Evolutionary conservation across 1,140 invertebrate genomes (phyloP), one percentile per base, ranked within the genome.

Genomic region (Penaeus chinensis): DNA sequence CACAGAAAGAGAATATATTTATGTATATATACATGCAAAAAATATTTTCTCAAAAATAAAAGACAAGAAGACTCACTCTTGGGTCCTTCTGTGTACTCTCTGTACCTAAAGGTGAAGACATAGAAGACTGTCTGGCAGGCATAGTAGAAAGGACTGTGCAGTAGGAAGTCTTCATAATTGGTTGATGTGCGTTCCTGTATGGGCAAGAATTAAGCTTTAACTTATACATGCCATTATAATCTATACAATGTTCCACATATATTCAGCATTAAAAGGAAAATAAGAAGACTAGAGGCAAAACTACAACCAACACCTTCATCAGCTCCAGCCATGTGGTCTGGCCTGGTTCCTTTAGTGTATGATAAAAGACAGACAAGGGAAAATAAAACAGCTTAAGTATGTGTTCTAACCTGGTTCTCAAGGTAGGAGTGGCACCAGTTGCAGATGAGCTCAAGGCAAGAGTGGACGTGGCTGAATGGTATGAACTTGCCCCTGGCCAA

Each of bases 111-210:
- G 1, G 96, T 95, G 84, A 99, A 95, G 5, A 98, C 93, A 92
- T 98, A 98, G 92, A 99, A 98, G 60, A 98, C 93, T 0, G 96
- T 95, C 92, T 99, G 97, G 91, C 97, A 98, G 19, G 98, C 94
- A 22, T 95, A 94, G 92, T 98, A 98, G 92, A 99, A 99, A 2
- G 97, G 95, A 54, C 94, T 93, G 92, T 99, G 97, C 7, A 89
- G 76, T 61, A 54, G 54, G 22, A 87, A 19, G 76, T 77, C 86
- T 24, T 81, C 76, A 79, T 89, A 89, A 65, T 89, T 87, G 32
- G 85, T 62, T 18, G 54, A 95, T 93, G 91, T 95, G 94, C 8
- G 93, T 87, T 88, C 93, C 92, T 89, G 90, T 7, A 65, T n/a
- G 32, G 60, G 20, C 62, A 27, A 60, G 32, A 27, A 76, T 54